Percentiles rank a stretch among this genome's conserved stretches.
Evolutionary conservation across 2,888 invertebrate species (phyloP).

Genomic region (Nineta flava): DNA sequence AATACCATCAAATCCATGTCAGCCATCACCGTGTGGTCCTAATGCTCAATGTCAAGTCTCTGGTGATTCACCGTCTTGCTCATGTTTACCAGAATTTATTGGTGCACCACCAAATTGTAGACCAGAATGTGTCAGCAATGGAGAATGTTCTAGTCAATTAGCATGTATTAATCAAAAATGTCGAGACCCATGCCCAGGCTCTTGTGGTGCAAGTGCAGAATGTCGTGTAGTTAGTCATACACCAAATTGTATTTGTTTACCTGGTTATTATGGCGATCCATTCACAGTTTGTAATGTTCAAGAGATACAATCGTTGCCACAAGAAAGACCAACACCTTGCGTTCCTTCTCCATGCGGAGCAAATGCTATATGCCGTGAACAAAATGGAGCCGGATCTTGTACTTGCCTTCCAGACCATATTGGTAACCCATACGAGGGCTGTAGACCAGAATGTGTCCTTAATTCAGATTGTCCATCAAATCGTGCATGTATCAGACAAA

Average conservation of each 20-base stretch:
- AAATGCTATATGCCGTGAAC: conserved; percentile 41
- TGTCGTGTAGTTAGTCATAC: conserved; percentile 63
- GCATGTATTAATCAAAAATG: conserved; percentile 62
- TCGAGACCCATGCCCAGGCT: conserved; percentile 52
- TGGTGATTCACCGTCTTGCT: conserved; percentile 52
- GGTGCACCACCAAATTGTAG: conserved; percentile 58
- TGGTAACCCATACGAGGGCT: conserved; percentile 48
- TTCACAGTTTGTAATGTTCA: conserved; percentile 16
- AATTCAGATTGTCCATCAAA: conserved; percentile 57
- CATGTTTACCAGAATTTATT: conserved; percentile 50
- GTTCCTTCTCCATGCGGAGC: conserved; percentile 50
- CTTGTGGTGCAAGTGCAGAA: conserved; percentile 55
- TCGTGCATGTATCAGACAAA: conserved; percentile 53
- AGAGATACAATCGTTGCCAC: conserved; percentile 17
- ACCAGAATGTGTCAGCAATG: conserved; percentile 56
- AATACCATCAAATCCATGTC: conserved; percentile 38
- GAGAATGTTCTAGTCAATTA: conserved; percentile 50
- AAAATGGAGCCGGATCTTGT: conserved; percentile 38
- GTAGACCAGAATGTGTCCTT: conserved; percentile 55
- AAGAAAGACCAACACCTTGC: conserved; percentile 35
- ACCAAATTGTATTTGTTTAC: conserved; percentile 59
- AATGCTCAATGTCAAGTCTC: conserved; percentile 47
- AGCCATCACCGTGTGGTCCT: conserved; percentile 50
- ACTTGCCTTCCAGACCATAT: conserved; percentile 41
- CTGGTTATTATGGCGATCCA: conserved; percentile 30